Evolutionary conservation across 2,888 invertebrate species (phyloP).

Genomic region (Itoplectis maculator): DNA sequence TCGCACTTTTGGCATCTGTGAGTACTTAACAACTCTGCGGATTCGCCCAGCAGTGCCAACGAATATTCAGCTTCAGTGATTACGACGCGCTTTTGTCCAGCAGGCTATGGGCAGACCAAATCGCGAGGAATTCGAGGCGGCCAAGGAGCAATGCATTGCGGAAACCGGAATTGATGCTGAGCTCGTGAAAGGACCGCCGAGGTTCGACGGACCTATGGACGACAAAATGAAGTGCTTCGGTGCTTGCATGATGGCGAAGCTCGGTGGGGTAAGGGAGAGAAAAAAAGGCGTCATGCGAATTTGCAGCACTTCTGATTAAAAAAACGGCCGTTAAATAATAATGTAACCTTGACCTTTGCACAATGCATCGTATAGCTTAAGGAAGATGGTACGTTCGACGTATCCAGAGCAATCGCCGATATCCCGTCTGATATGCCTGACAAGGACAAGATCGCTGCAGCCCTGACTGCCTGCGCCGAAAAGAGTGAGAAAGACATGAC

Average conservation of each 20-base stretch:
- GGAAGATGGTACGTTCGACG: constrained; percentile 61
- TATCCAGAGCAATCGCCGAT: constrained; percentile 32
- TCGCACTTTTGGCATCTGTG: constrained; percentile 48
- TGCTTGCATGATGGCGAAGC: constrained; percentile 65
- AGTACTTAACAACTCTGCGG: constrained; percentile 30
- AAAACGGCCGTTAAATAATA: neutral
- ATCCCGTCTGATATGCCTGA: constrained; percentile 49
- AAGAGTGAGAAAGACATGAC: constrained; percentile 47
- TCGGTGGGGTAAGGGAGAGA: constrained; percentile 55
- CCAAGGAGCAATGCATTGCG: constrained; percentile 37
- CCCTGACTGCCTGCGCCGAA: constrained; percentile 45
- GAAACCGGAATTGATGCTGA: constrained; percentile 45
- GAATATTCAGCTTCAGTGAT: neutral
- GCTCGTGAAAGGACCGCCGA: neutral
- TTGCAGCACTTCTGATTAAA: neutral
- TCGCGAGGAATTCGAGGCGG: constrained; percentile 19
- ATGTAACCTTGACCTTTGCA: neutral
- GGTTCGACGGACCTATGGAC: constrained; percentile 16
- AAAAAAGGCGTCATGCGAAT: neutral
- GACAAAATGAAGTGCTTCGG: constrained; percentile 62
- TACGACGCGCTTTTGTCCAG: constrained; percentile 6
- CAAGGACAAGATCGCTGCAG: constrained; percentile 46
- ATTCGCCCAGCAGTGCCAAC: neutral
- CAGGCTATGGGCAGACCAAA: constrained; percentile 8
- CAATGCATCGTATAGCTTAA: constrained; percentile 51